These are phyloP conservation scores for Drosophila mauritiana DNA, from an alignment of 1,140 invertebrate genomes.

Conservation along the genomic window DNA sequence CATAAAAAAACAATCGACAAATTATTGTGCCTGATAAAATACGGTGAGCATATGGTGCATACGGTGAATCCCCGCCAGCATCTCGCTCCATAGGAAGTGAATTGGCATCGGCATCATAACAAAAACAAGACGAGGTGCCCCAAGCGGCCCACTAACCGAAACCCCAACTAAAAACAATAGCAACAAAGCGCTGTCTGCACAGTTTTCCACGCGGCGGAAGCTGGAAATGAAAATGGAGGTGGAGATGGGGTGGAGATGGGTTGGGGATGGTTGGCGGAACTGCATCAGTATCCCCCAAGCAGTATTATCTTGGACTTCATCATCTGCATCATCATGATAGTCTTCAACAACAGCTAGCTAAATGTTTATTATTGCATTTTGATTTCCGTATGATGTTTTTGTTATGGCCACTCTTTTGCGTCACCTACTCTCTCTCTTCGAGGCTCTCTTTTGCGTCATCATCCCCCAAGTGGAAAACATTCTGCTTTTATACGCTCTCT, in stretches of 20 bases:
- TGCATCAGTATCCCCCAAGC: slow-evolving; percentile 33
- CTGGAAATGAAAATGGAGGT: neutral
- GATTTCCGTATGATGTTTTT: slow-evolving; percentile 69
- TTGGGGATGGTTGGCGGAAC: neutral
- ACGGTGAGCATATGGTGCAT: slow-evolving; percentile 54
- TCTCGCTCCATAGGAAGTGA: slow-evolving; percentile 60
- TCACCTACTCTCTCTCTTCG: slow-evolving; percentile 8
- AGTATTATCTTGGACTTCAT: slow-evolving; percentile 46
- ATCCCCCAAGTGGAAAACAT: slow-evolving; percentile 13
- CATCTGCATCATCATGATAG: slow-evolving; percentile 45
- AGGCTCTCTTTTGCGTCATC: slow-evolving; percentile 21
- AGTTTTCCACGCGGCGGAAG: slow-evolving; percentile 9
- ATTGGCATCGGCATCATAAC: slow-evolving; percentile 42
- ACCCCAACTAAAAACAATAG: slow-evolving; percentile 67
- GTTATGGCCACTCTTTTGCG: slow-evolving; percentile 31
- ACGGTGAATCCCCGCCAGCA: slow-evolving; percentile 42
- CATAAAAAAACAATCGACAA: slow-evolving; percentile 69
- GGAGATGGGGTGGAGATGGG: slow-evolving; percentile 2
- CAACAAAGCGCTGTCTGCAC: slow-evolving; percentile 57
- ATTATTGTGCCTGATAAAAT: slow-evolving; percentile 50
- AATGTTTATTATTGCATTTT: slow-evolving; percentile 80
- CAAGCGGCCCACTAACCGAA: slow-evolving; percentile 78
- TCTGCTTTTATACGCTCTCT: slow-evolving; percentile 14
- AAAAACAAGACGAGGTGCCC: slow-evolving; percentile 32
- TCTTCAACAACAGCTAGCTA: slow-evolving; percentile 25